Evolutionary conservation across 2,888 invertebrate genomes (phyloP), one percentile per base, ranked within the genome.

Genomic region (Ephialtes manifestator): DNA sequence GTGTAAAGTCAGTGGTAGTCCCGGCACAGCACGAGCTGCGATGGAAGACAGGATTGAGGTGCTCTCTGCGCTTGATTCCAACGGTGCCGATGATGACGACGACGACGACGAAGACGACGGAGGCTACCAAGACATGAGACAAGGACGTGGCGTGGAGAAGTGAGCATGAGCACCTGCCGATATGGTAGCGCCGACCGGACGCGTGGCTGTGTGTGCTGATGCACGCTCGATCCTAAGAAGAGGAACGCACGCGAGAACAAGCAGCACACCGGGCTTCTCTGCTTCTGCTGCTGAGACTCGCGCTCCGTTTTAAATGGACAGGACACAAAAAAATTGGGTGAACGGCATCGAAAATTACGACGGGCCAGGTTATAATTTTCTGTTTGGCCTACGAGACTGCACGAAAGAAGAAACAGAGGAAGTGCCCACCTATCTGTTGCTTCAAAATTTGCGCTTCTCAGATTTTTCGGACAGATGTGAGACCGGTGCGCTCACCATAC

Each of bases 321-420:
- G 70, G 55, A 76, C 35, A 70, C 24, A 84, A 88, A 87, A 87
- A 87, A 88, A 86, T 88, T 86, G 85, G 89, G 87, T 87, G 89
- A 91, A 89, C 84, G 89, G 87, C 86, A 84, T 86, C 84, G 80
- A 81, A 87, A 87, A 85, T 85, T 85, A 87, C 83, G 78, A 85
- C 65, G 83, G 83, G 43, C 80, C 70, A 67, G 82, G 81, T 71
- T 75, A 81, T 85, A 87, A 89, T 88, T 90, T 85, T 72, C 77
- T 70, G 63, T 48, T 81, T 84, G 67, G 60, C 48, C 77, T 58
- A 80, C 71, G 79, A 79, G 71, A 74, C 60, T 48, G 53, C 46
- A 28, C 48, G n/a, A 48, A 72, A 46, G 20, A 48, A n/a, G 48
- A 20, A 18, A 65, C 48, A 55, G 72, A 83, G 76, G 31, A 60